Evolutionary conservation across 1,140 invertebrate species (phyloP).

Genomic region (Dendroctonus valens): DNA sequence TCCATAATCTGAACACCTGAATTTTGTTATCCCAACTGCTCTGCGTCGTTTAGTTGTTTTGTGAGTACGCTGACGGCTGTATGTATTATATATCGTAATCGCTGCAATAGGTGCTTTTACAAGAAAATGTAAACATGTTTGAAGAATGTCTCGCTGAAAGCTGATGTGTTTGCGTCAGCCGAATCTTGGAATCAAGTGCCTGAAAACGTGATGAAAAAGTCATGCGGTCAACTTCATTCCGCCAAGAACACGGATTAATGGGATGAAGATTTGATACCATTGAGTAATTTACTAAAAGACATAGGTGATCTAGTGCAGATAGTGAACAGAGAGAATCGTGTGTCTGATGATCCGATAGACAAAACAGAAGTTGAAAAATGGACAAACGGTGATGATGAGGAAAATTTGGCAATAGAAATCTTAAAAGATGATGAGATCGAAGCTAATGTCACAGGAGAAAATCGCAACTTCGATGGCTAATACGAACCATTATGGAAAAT

Average conservation of each 20-base stretch:
- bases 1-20: constrained; percentile 9
- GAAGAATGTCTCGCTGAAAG: too few relatives aligned
- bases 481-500: too few relatives aligned
- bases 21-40: constrained; percentile 7
- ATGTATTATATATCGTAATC: constrained; percentile 1
- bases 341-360: not conserved
- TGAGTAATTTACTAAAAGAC: too few relatives aligned
- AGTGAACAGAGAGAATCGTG: constrained; percentile 13
- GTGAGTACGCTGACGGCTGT: not conserved
- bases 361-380: constrained; percentile 11
- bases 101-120: constrained; percentile 2
- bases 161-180: too few relatives aligned
- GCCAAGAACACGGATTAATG: too few relatives aligned
- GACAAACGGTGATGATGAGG: constrained; percentile 6
- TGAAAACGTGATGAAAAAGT: too few relatives aligned
- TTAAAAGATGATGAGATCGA: not conserved
- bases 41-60: constrained; percentile 2
- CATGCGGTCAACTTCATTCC: too few relatives aligned
- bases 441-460: not conserved
- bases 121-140: constrained; percentile 7
- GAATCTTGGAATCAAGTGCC: too few relatives aligned
- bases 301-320: too few relatives aligned
- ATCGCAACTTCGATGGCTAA: not conserved
- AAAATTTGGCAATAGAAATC: not conserved
- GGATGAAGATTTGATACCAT: too few relatives aligned